These are phyloP conservation scores for Meteorus colon DNA, from an alignment of 2,888 invertebrate species.

Conservation along the genomic window DNA sequence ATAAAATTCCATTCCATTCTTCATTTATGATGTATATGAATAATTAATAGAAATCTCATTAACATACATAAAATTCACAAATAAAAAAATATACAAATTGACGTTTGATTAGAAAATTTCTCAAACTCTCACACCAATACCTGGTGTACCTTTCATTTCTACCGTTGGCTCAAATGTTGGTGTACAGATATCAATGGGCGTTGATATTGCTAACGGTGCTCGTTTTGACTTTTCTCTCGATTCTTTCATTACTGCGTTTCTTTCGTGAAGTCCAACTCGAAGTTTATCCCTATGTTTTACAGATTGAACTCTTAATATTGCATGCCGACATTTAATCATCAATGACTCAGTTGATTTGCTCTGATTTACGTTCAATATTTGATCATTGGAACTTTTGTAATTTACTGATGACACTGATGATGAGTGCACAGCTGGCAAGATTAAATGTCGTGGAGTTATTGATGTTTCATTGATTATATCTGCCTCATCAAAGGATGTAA, in stretches of 20 bases:
- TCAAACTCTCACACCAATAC: slow-evolving; percentile 64
- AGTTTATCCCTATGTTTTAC: slow-evolving; percentile 58
- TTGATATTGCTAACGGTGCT: slow-evolving; percentile 64
- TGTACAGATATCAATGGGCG: slow-evolving; percentile 67
- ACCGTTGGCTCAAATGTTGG: slow-evolving; percentile 64
- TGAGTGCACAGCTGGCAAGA: slow-evolving; percentile 48
- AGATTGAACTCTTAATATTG: slow-evolving; percentile 59
- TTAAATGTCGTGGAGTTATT: slow-evolving; percentile 36
- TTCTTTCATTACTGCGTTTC: slow-evolving; percentile 57
- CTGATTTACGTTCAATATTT: slow-evolving; percentile 53
- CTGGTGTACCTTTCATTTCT: slow-evolving; percentile 62
- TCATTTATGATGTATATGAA: neutral
- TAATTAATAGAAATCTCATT: neutral
- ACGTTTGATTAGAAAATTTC: neutral
- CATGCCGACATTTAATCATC: slow-evolving; percentile 51
- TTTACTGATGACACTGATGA: slow-evolving; percentile 66
- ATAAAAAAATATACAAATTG: slow-evolving; percentile 13
- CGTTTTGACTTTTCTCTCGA: slow-evolving; percentile 54
- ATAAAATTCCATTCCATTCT: slow-evolving; percentile 16
- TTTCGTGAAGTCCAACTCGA: slow-evolving; percentile 51
- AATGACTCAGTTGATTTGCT: slow-evolving; percentile 67
- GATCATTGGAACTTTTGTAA: slow-evolving; percentile 49
- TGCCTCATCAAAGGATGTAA: slow-evolving; percentile 67
- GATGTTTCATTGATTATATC: slow-evolving; percentile 54
- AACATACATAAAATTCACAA: neutral